Base-by-base conservation (phyloP, 2,888 invertebrate species). In the Xanthostigma xanthostigma region DNA sequence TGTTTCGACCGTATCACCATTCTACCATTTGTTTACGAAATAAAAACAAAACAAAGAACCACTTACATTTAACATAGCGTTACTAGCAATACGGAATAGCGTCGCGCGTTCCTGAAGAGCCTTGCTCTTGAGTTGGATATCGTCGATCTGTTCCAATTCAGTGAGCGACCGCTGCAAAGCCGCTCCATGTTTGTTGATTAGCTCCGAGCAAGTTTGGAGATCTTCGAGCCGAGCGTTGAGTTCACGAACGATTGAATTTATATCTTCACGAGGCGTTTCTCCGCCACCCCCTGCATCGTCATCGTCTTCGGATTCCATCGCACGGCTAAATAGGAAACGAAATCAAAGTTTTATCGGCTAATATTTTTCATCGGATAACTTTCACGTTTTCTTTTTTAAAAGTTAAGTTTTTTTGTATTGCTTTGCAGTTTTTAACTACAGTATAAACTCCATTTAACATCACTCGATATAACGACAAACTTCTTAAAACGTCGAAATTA, bases 21-120 rank as follows among this genome's bases (percentile, higher is more conserved):
- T 17, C 17, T 17, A 3, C 27, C 27, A 27, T 27, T 27, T 27
- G 1, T 6, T 27, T 27, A 27, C 27, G 27, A 6, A 27, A 27
- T 6, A 27, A 27, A 6, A 27, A 6, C 3, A 27, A 27, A 27
- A 3, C 3, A 27, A 27, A 37, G 36, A 35, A 39, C 46, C 52
- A 72, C 78, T 76, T 68, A 87, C 95, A 70, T 90, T 93, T 61
- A 96, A 89, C 94, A 97, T 95, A 47, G 94, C 92, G 68, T 86
- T 93, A 54, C 94, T 91, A 14, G 95, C 90, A 65, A 95, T 92
- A 59, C 94, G 78, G 69, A 96, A 95, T n/a, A 95, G 75, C 11
- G 93, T 92, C 5, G 94, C 93, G 52, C 93, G 74, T 66, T 97
- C 97, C 51, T 87, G 88, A 50, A 94, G 86, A 57, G 90, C 83